phyloP scores from a whole-genome alignment of 2,888 invertebrate genomes.

The Griposia aprilina region DNA sequence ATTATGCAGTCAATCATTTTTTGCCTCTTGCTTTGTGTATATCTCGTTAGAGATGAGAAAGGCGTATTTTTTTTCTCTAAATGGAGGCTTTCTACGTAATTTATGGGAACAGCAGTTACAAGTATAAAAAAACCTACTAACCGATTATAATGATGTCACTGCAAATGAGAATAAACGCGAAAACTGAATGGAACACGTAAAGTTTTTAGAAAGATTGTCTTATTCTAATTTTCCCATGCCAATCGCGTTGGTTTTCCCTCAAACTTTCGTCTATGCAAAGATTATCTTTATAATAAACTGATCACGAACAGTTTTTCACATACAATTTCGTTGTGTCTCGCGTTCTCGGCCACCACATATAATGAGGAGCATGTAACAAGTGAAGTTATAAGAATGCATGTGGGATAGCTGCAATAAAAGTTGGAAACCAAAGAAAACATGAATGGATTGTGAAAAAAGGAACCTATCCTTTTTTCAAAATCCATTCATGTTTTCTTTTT shows the following conservation, averaged over 20 bases:
- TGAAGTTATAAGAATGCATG: not conserved
- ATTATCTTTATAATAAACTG: slow-evolving; percentile 3
- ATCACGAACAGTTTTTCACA: slow-evolving; percentile 22
- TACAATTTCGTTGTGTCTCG: not conserved
- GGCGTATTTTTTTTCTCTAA: not conserved
- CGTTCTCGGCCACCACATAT: not conserved
- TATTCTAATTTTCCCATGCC: slow-evolving; percentile 17
- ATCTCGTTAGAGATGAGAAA: slow-evolving; percentile 13
- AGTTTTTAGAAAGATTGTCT: slow-evolving; percentile 14
- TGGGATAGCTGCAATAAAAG: not conserved
- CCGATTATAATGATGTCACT: not conserved
- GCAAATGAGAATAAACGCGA: not conserved
- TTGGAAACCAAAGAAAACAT: not conserved
- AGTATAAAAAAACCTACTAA: not conserved
- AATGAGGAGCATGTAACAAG: not conserved
- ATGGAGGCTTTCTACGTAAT: not conserved
- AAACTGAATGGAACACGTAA: not conserved
- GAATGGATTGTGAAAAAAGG: not conserved
- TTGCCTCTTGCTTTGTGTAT: slow-evolving; percentile 21
- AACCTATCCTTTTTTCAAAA: too few species aligned
- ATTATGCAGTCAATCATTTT: slow-evolving; percentile 52
- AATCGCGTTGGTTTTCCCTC: slow-evolving; percentile 14
- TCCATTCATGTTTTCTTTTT: too few species aligned
- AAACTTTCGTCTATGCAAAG: not conserved
- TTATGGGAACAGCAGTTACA: not conserved